Conservation (phyloP, 2,113 vertebrate genomes). For the Mormyrus lacerda region DNA sequence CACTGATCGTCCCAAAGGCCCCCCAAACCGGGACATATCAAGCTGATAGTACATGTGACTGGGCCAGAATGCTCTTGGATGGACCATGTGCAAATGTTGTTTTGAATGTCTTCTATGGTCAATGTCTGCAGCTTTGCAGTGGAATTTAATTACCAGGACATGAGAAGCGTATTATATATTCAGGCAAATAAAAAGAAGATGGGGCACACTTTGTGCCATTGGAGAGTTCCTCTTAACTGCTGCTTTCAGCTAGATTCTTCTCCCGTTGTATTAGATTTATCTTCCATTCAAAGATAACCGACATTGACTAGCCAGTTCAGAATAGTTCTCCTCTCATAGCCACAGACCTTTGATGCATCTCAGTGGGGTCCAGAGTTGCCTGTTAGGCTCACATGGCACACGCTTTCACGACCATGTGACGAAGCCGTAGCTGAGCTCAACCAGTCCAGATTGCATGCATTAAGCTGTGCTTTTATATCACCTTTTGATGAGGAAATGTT, state of each 20-base stretch:
- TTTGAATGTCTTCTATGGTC: background rate
- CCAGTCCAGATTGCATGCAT: background rate
- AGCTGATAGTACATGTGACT: background rate
- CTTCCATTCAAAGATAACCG: background rate
- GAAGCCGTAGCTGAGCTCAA: too few relatives aligned
- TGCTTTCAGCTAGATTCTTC: background rate
- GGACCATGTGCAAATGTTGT: background rate
- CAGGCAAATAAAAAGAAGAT: background rate
- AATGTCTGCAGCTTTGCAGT: background rate
- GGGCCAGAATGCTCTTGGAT: background rate
- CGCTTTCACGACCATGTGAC: background rate
- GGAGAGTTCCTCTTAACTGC: background rate
- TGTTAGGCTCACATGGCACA: background rate
- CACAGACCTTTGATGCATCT: background rate
- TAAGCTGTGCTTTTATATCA: background rate
- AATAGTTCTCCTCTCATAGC: background rate
- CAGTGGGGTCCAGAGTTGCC: background rate
- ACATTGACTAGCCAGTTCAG: background rate
- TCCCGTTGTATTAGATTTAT: background rate
- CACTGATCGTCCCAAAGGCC: background rate
- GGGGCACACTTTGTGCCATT: background rate
- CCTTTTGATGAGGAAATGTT: background rate
- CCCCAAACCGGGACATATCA: background rate
- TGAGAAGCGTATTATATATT: background rate
- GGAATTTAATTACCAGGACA: background rate